Evolutionary conservation across 1,140 invertebrate genomes (phyloP), one percentile per base, ranked within the genome.

Genomic region (Aphelinus atriplicis): DNA sequence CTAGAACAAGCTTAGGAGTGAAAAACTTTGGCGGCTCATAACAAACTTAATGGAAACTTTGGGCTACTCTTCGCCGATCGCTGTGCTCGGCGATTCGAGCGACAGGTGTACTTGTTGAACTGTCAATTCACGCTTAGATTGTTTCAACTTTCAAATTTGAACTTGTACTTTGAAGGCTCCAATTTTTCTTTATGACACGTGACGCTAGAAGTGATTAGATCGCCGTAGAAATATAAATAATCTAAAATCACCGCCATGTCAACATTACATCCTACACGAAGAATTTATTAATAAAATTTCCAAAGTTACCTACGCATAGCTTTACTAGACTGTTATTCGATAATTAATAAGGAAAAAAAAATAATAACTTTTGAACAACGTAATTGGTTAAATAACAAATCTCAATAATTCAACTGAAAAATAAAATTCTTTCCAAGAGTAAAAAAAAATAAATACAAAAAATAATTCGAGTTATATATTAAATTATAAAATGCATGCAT

Each of bases 1-100:
- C 80, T 72, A 85, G 80, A 80, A 81, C 77, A 80, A 82, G 68
- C 80, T 85, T 74, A 80, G 75, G 75, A 80, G 83, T 80, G 77
- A 67, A 78, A 80, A 81, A 78, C 68, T 85, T 80, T 83, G 79
- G 81, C 76, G 80, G 66, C 80, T 77, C 71, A 80, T 85, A 80
- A 80, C 57, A 73, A 70, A 79, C 63, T 42, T 58, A 58, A 83
- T 80, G 82, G 75, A 83, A 65, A 72, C 62, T 76, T 73, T 77
- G 56, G 71, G 77, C 75, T 83, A 78, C 7, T 56, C 63, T 62
- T 69, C 78, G 75, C 76, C 78, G 72, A 58, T 63, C 77, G 6
- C 45, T 53, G 3, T 7, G 57, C 46, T 75, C 4, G n/a, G 58
- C 0, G 43, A 71, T 60, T 63, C n/a, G 46, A 70, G 4, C 47